Conservation (phyloP, 2,797 vertebrate genomes). For the Enteromius mattozi region DNA sequence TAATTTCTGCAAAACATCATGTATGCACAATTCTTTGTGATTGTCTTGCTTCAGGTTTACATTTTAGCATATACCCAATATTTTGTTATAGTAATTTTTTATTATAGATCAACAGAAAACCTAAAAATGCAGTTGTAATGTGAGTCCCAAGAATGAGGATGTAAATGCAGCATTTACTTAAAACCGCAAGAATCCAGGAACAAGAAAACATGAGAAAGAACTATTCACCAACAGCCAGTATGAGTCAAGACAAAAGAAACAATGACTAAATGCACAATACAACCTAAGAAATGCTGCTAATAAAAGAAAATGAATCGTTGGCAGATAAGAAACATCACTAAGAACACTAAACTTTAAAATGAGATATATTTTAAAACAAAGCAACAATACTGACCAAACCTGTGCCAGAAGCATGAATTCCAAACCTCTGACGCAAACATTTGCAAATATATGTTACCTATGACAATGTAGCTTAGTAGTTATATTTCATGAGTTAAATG, state of each 20-base stretch:
- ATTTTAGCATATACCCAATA: background rate
- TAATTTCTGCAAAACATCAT: background rate
- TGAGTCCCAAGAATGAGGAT: background rate
- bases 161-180: background rate
- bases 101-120: too few species aligned
- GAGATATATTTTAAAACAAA: background rate
- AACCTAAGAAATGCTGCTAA: background rate
- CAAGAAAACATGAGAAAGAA: background rate
- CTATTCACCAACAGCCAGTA: background rate
- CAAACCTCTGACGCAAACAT: background rate
- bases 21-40: background rate
- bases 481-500: conserved; percentile 5
- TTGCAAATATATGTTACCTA: background rate
- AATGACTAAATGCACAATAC: background rate
- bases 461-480: background rate
- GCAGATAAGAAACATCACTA: background rate
- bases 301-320: background rate
- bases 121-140: background rate
- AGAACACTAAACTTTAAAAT: background rate
- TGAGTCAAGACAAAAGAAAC: background rate
- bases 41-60: background rate
- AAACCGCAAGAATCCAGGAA: background rate
- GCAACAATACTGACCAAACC: too few species aligned
- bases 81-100: background rate
- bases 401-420: background rate